These are phyloP conservation scores for Melanotaenia parkinsoni DNA, from an alignment of 2,797 vertebrate genomes.

Conservation along the genomic window DNA sequence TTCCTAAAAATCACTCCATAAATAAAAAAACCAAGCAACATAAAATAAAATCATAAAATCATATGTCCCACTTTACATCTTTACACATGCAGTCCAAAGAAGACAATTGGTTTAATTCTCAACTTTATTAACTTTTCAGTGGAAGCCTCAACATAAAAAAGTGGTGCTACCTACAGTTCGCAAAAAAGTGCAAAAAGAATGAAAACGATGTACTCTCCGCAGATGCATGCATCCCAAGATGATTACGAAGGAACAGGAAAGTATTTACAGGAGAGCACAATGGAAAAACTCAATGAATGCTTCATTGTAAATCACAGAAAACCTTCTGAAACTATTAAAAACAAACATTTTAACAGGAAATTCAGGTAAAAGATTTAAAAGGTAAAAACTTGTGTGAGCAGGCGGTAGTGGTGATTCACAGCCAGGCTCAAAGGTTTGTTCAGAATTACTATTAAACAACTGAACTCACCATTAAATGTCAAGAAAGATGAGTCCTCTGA, in stretches of 20 bases:
- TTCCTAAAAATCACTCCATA: too few species aligned
- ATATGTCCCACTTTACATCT: too few species aligned
- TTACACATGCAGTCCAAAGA: constrained; percentile 4
- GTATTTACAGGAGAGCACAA: constrained; percentile 16
- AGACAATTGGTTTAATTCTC: constrained; percentile 17
- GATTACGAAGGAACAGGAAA: constrained; percentile 6
- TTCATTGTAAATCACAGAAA: constrained; percentile 17
- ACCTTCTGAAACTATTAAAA: neutral
- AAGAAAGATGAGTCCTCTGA: constrained; percentile 9
- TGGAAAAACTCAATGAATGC: neutral
- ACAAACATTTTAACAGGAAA: constrained; percentile 7
- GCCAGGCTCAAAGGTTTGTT: constrained; percentile 9
- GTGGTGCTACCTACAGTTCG: constrained; percentile 43
- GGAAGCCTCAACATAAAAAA: constrained; percentile 50
- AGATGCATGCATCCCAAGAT: constrained; percentile 39
- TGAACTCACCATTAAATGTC: neutral
- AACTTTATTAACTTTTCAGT: constrained; percentile 58
- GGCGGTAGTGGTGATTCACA: constrained; percentile 28
- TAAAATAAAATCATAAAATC: too few species aligned
- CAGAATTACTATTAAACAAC: constrained; percentile 9
- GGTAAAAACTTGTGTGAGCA: constrained; percentile 14
- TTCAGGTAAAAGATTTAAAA: constrained; percentile 1
- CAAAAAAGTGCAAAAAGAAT: constrained; percentile 41
- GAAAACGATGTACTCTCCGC: neutral
- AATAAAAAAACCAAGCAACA: too few species aligned